These are phyloP conservation scores for Arvicanthis niloticus DNA, from an alignment of 2,113 vertebrate genomes.

Conservation along the genomic window DNA sequence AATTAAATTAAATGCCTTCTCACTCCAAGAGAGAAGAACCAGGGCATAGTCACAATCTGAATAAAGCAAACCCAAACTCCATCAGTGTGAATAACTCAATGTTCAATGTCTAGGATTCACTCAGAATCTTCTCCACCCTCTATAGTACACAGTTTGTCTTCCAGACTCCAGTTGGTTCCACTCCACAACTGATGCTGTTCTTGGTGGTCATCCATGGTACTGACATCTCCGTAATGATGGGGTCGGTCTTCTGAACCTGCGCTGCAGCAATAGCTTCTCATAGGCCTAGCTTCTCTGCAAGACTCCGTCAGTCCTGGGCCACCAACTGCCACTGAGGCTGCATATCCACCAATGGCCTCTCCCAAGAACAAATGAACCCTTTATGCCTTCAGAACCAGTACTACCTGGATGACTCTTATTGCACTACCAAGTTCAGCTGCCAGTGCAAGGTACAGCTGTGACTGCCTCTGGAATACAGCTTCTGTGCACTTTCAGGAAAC, in stretches of 20 bases:
- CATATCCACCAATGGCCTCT: neutral
- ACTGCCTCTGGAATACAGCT: neutral
- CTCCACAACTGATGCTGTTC: neutral
- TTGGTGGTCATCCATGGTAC: neutral
- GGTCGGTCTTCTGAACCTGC: neutral
- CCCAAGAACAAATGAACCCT: neutral
- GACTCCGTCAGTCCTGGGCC: neutral
- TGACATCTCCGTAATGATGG: neutral
- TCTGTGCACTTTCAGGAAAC: neutral
- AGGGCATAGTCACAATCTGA: neutral
- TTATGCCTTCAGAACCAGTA: neutral
- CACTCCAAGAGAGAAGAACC: neutral
- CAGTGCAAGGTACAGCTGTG: neutral
- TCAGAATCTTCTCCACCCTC: neutral
- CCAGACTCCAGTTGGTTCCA: neutral
- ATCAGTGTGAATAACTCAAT: neutral
- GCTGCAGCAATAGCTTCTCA: neutral
- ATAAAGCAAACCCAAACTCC: neutral
- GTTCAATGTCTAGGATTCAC: neutral
- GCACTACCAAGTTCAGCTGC: neutral
- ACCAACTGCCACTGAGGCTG: neutral
- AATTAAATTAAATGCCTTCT: neutral
- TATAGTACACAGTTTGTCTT: no score
- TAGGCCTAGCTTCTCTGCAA: neutral
- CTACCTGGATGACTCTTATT: neutral